Evolutionary conservation across 2,888 invertebrate species (phyloP).

Genomic region (Heliconius cydno): DNA sequence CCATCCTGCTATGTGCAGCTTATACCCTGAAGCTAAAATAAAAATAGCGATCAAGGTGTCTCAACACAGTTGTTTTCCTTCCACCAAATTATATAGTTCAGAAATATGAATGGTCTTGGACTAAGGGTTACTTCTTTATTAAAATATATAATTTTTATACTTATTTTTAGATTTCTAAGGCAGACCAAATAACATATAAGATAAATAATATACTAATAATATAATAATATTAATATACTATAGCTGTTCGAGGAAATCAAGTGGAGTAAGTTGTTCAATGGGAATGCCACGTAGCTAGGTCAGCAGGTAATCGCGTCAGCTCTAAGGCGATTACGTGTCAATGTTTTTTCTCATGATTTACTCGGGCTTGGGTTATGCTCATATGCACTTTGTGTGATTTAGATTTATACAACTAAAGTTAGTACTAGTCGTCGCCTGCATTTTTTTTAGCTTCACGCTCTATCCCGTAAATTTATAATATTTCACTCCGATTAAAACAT

Average conservation of each 20-base stretch:
- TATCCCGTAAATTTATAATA: too few species aligned
- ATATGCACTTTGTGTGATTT: not conserved
- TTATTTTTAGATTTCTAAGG: not conserved
- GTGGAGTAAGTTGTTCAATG: constrained; percentile 11
- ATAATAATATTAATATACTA: too few species aligned
- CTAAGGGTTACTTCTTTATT: not conserved
- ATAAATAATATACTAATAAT: too few species aligned
- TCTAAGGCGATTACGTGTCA: constrained; percentile 21
- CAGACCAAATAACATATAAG: not conserved
- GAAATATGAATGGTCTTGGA: not conserved
- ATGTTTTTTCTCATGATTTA: constrained; percentile 13
- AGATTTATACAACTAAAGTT: too few species aligned
- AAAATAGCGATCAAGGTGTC: too few species aligned
- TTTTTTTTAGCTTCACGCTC: too few species aligned
- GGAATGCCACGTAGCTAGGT: constrained; percentile 17
- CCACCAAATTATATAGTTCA: not conserved
- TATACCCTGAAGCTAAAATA: not conserved
- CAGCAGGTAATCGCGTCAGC: constrained; percentile 13
- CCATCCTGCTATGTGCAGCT: not conserved
- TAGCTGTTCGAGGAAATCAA: not conserved
- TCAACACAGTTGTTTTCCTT: too few species aligned
- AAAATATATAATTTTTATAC: not conserved
- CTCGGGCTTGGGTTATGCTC: not conserved
- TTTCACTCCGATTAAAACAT: too few species aligned
- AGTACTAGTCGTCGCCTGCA: not conserved